These are phyloP conservation scores for Tautogolabrus adspersus DNA, from an alignment of 2,113 vertebrate genomes.

Conservation along the genomic window DNA sequence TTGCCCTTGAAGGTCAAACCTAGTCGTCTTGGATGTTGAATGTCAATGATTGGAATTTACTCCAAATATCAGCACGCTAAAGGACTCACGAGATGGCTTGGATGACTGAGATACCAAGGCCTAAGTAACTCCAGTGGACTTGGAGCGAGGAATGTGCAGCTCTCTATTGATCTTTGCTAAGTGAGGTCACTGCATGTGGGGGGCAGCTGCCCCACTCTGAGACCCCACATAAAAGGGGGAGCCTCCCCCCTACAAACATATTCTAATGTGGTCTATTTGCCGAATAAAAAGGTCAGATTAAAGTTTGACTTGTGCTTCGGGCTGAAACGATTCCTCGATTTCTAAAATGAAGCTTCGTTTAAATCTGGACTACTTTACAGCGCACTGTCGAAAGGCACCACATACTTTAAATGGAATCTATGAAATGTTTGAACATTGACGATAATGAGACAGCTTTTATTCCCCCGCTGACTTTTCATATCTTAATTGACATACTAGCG, in stretches of 20 bases:
- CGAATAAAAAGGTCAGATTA: conserved; percentile 29
- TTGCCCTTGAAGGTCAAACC: conserved; percentile 71
- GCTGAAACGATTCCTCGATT: too few relatives aligned
- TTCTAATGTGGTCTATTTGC: conserved; percentile 51
- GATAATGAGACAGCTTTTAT: too few relatives aligned
- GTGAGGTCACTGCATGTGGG: conserved; percentile 75
- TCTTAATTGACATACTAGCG: too few relatives aligned
- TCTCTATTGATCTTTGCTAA: conserved; percentile 74
- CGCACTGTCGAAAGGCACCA: too few relatives aligned
- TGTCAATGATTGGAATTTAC: conserved; percentile 77
- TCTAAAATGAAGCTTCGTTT: too few relatives aligned
- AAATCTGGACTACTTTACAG: too few relatives aligned
- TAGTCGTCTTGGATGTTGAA: conserved; percentile 69
- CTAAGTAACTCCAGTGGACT: conserved; percentile 66
- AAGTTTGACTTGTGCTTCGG: conserved; percentile 17
- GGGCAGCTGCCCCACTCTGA: conserved; percentile 54
- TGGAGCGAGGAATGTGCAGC: conserved; percentile 72
- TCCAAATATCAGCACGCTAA: conserved; percentile 65
- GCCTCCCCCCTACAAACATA: conserved; percentile 38
- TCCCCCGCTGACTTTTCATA: too few relatives aligned
- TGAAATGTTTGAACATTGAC: too few relatives aligned
- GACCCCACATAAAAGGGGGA: conserved; percentile 58
- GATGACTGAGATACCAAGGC: conserved; percentile 76
- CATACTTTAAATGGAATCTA: too few relatives aligned
- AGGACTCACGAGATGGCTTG: conserved; percentile 63